Conservation (phyloP, 2,888 invertebrate species). For the Calephelis perditalis region DNA sequence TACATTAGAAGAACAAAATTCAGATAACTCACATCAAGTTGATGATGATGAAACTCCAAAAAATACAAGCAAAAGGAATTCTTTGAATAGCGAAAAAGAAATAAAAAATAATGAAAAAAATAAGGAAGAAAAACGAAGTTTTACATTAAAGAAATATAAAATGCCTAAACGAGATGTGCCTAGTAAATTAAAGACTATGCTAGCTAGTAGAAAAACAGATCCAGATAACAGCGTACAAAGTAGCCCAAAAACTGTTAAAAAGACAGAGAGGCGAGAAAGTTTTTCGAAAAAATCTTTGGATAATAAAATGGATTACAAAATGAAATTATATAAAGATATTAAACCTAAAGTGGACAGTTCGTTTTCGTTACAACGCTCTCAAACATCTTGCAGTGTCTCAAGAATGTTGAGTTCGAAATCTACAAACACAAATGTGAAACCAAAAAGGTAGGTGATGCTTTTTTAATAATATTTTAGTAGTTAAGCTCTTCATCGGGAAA, state of each 20-base stretch:
- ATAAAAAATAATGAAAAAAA: slow-evolving; percentile 53
- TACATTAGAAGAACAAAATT: slow-evolving; percentile 43
- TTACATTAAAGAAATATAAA: slow-evolving; percentile 83
- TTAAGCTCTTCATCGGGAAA: too few species aligned
- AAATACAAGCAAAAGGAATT: slow-evolving; percentile 64
- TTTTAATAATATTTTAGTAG: too few species aligned
- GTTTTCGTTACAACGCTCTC: slow-evolving; percentile 67
- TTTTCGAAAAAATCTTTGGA: slow-evolving; percentile 79
- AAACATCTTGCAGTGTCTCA: slow-evolving; percentile 69
- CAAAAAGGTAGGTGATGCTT: slow-evolving; percentile 57
- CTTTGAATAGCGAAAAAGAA: slow-evolving; percentile 63
- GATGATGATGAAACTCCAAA: slow-evolving; percentile 58
- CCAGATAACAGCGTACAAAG: slow-evolving; percentile 76
- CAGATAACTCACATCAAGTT: slow-evolving; percentile 39
- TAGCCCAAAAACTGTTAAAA: slow-evolving; percentile 78
- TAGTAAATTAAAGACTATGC: slow-evolving; percentile 86
- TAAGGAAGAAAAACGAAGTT: slow-evolving; percentile 74
- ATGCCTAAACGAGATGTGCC: slow-evolving; percentile 88
- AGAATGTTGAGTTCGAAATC: slow-evolving; percentile 69
- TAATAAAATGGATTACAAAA: slow-evolving; percentile 85
- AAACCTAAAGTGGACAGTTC: slow-evolving; percentile 88
- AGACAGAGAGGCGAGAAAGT: slow-evolving; percentile 85
- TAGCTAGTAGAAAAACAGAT: slow-evolving; percentile 76
- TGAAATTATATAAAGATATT: slow-evolving; percentile 89
- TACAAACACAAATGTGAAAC: slow-evolving; percentile 59